These are phyloP conservation scores for Pandemis heparana DNA, from an alignment of 2,888 invertebrate genomes.

Conservation along the genomic window DNA sequence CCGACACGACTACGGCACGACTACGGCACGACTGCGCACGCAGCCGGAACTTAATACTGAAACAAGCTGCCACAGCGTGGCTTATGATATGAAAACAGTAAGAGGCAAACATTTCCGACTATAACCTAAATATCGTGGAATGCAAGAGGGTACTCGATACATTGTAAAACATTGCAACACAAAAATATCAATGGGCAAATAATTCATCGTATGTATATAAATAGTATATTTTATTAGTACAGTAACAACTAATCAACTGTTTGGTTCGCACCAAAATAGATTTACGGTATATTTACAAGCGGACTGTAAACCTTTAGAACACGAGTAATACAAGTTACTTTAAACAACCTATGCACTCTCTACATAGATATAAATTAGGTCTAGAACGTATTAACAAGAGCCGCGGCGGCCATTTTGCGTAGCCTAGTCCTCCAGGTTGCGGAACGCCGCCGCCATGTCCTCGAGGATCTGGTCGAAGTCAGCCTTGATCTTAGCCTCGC, in stretches of 20 bases:
- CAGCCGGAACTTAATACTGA: slow-evolving; percentile 42
- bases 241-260: slow-evolving; percentile 48
- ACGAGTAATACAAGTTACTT: slow-evolving; percentile 53
- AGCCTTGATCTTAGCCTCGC: slow-evolving; percentile 98
- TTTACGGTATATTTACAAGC: slow-evolving; percentile 38
- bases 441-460: slow-evolving; percentile 98
- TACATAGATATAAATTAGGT: slow-evolving; percentile 59
- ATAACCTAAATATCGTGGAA: slow-evolving; percentile 67
- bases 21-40: slow-evolving; percentile 4
- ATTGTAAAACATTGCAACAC: slow-evolving; percentile 48
- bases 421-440: slow-evolving; percentile 98
- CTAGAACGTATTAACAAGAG: slow-evolving; percentile 58
- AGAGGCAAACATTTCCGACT: background rate
- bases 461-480: slow-evolving; percentile 99
- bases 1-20: background rate
- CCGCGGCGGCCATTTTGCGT: background rate
- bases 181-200: slow-evolving; percentile 61
- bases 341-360: slow-evolving; percentile 60
- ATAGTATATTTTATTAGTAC: slow-evolving; percentile 62
- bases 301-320: slow-evolving; percentile 47
- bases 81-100: background rate
- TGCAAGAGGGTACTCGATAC: slow-evolving; percentile 73
- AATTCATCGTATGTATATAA: slow-evolving; percentile 68
- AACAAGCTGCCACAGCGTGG: slow-evolving; percentile 13
- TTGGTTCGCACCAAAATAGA: slow-evolving; percentile 26